Base-by-base conservation (phyloP, 2,888 invertebrate genomes). In the Lasioglossum zephyrum region DNA sequence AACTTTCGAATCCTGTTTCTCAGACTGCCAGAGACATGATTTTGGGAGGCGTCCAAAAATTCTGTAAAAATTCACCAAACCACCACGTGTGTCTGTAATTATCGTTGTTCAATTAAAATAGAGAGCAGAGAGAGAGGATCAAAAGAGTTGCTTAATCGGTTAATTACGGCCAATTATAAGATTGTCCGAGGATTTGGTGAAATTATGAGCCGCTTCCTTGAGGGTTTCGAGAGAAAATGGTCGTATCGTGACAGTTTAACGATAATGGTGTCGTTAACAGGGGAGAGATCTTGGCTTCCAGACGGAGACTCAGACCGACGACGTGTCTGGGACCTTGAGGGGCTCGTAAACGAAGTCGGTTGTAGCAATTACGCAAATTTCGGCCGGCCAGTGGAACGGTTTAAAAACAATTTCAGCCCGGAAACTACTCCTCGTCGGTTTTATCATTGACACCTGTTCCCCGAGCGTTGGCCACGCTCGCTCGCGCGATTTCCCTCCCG, bases 361-460 rank as follows among this genome's bases (percentile, higher is more conserved):
- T 41, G 39, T 18, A 47, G 49, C n/a, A 81, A 79, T 82, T 73
- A 66, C 84, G 73, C 53, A 79, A 81, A 85, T 76, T 57, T 74
- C 44, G 39, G n/a, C n/a, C 16, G 22, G 49, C 57, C 79, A 26
- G n/a, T 4, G 57, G 81, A 70, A 72, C 87, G 87, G 16, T 63
- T 90, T 90, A 83, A 82, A 87, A 81, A 79, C 72, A 26, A 26
- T 74, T 75, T 75, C 70, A 80, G 81, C 82, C 83, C 82, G 85
- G 81, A 89, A 88, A 76, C 73, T 2, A 49, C 26, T 53, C 69
- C 72, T 82, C 81, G 82, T 63, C 63, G 63, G 63, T 82, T 87
- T 84, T 79, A 80, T 75, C 88, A 79, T 80, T 79, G 88, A 89
- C 91, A 91, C 91, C 91, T 91, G 90, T 91, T 91, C 80, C 82